Evolutionary conservation across 1,140 invertebrate genomes (phyloP), one percentile per base, ranked within the genome.

Genomic region (Drosophila fuyamai): DNA sequence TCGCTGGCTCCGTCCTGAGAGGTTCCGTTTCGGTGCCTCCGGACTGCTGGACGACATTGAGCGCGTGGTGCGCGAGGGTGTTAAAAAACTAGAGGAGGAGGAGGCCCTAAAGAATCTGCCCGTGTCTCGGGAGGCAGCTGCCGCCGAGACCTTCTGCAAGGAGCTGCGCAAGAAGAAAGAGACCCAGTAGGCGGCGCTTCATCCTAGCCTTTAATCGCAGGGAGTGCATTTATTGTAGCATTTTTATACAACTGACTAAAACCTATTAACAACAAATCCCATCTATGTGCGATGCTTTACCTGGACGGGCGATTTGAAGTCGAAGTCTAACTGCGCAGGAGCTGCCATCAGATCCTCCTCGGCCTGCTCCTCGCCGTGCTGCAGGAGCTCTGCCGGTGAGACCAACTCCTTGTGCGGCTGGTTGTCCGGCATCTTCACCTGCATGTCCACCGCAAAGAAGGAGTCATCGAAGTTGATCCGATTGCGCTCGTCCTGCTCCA

Each of bases 11-110:
- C 94, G 94, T 40, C 95, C 96, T 1, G 80, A 95, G 59, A 92
- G 98, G 2, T 99, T 99, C 92, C 95, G 99, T 54, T 97, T 99
- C 81, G 99, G 99, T 32, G 98, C 99, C 18, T 99, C 98, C 5
- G 96, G 96, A 62, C 93, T 99, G 5, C 93, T 99, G 1, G 94
- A 95, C 36, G 96, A 97, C 83, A 96, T 99, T 27, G 91, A 92
- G 27, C 81, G 78, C 6, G 77, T 91, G 2, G 88, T 92, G n/a
- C 79, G 84, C n/a, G 44, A 62, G 5, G 83, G 83, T 0, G 43
- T 88, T 5, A 76, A 60, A 2, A 59, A 57, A 18, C 18, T 86
- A 27, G 55, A 83, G 9, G 47, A 70, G 13, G 61, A 62, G n/a
- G 67, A 59, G n/a, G 46, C 62, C 7, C 13, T 32, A 1, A 77